Base-by-base conservation (phyloP, 1,140 invertebrate genomes). In the Cherax destructor region DNA sequence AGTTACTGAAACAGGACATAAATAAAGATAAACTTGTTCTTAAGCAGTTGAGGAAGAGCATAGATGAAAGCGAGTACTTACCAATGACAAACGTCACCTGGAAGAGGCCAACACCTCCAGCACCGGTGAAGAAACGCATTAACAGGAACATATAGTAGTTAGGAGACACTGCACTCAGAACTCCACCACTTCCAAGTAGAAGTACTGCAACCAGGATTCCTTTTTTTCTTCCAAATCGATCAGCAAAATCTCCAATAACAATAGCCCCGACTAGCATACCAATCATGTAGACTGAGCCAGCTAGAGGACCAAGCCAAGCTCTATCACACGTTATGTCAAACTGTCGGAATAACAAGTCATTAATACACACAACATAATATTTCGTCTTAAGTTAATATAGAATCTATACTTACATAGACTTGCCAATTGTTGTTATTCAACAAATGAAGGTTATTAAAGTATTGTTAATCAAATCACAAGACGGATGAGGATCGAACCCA, bases 241-340 rank as follows among this genome's bases (percentile, higher is more conserved):
- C 30, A 41, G 30, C 30, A 41, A 41, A 41, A 41, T 41, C 30
- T 41, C 30, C 30, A 41, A 41, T 41, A 41, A 41, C 30, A 41
- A 41, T 41, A 41, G 30, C 30, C 0, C 30, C 30, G 2, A 41
- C 30, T 41, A 41, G 30, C 88, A 94, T 93, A 13, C 94, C 94
- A 76, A 93, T 52, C 94, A 94, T 94, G 88, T 94, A 94, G 41
- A 94, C 52, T 13, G 94, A 93, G 24, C 93, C 92, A 13, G 93
- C 91, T 11, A 94, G 81, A 11, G 94, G 87, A 50, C 83, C 86
- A 50, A 94, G 92, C 93, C 93, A 93, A 47, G 88, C 89, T 10
- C 93, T 86, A 3, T 93, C 92, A 76, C 94, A 94, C 24, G 93
- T 93, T 47, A 94, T 83, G 77, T 94, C 90, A 92, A 94, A 94